phyloP scores from a whole-genome alignment of 2,113 vertebrate genomes.

The Onychostruthus taczanowskii region DNA sequence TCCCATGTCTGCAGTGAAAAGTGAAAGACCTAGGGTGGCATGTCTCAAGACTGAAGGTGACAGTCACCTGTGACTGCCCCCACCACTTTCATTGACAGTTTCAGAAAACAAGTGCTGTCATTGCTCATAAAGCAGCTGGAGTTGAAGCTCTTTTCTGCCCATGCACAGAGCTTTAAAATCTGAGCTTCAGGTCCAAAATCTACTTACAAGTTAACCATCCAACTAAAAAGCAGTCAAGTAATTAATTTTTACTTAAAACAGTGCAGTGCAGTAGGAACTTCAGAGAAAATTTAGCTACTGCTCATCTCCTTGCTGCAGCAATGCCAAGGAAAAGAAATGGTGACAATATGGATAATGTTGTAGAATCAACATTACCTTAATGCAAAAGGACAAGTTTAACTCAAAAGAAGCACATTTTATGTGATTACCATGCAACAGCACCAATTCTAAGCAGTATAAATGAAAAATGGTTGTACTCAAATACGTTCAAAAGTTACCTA shows the following conservation, averaged over 20 bases:
- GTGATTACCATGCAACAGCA: background rate
- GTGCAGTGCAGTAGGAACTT: background rate
- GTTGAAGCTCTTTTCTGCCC: background rate
- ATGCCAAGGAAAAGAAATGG: background rate
- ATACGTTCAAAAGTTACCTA: background rate
- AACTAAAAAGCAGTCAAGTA: background rate
- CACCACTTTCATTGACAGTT: constrained; percentile 37
- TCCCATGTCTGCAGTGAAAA: constrained; percentile 35
- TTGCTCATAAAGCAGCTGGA: constrained; percentile 6
- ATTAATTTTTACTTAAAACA: background rate
- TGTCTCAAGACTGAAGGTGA: constrained; percentile 67
- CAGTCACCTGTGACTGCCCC: constrained; percentile 61
- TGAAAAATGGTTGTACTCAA: background rate
- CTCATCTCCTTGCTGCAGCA: background rate
- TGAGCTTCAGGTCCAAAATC: background rate
- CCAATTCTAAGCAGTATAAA: background rate
- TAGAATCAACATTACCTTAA: background rate
- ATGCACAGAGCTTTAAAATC: background rate
- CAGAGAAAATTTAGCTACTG: background rate
- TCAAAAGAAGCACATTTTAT: background rate
- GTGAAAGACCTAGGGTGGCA: constrained; percentile 58
- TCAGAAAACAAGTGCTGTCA: constrained; percentile 41
- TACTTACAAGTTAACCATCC: background rate
- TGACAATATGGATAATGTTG: background rate
- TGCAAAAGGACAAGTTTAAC: background rate